Conservation (phyloP, 2,888 invertebrate species). For the Poecilobothrus nobilitatus region DNA sequence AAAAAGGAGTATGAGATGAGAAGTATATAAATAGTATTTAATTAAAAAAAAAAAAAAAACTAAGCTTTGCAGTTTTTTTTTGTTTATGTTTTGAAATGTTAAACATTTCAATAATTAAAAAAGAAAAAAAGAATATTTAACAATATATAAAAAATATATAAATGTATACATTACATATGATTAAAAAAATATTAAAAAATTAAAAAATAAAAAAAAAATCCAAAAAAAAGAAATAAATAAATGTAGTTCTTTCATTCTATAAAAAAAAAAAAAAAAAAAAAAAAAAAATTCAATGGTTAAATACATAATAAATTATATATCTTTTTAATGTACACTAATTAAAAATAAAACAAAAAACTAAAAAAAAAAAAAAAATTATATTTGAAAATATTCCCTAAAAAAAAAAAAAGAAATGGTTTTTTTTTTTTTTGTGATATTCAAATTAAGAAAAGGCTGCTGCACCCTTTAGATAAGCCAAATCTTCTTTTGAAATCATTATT, state of each 20-base stretch:
- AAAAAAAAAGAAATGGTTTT: not conserved
- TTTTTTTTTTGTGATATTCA: not conserved
- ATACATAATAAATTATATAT: not conserved
- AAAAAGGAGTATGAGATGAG: not conserved
- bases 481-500: too few species aligned
- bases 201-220: conserved; percentile 17
- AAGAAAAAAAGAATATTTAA: not conserved
- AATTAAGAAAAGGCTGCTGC: too few species aligned
- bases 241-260: conserved; percentile 14
- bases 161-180: not conserved
- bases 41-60: conserved; percentile 2
- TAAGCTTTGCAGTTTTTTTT: conserved; percentile 10
- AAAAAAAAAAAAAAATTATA: not conserved
- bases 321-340: not conserved
- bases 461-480: too few species aligned
- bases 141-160: not conserved
- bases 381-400: not conserved
- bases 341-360: not conserved
- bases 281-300: conserved; percentile 16
- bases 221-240: conserved; percentile 17
- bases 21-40: conserved; percentile 11
- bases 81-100: conserved; percentile 16
- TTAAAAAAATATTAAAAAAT: not conserved
- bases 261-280: conserved; percentile 13
- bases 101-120: conserved; percentile 14